phyloP scores from a whole-genome alignment of 2,888 invertebrate species.

The Monopis laevigella region DNA sequence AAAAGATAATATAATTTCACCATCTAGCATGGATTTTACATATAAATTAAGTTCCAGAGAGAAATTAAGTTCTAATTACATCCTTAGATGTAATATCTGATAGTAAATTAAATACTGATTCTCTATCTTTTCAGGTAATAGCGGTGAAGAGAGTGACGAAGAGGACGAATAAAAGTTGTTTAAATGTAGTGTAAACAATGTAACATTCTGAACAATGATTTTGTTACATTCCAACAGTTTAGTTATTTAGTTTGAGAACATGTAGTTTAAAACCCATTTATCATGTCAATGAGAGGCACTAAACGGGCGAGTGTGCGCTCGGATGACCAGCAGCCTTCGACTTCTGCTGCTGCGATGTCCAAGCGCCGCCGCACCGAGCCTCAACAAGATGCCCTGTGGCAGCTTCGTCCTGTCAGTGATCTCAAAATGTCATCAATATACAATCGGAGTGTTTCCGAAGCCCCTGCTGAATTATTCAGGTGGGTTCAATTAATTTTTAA shows the following conservation, averaged over 20 bases:
- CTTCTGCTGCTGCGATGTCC: slow-evolving; percentile 27
- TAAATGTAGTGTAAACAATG: slow-evolving; percentile 55
- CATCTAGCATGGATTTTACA: no score
- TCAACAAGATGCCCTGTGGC: slow-evolving; percentile 72
- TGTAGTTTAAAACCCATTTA: slow-evolving; percentile 52
- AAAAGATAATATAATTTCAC: no score
- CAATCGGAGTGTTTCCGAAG: slow-evolving; percentile 82
- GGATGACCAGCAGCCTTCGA: slow-evolving; percentile 28
- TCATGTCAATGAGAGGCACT: slow-evolving; percentile 62
- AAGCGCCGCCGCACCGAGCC: slow-evolving; percentile 56
- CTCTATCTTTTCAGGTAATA: no score
- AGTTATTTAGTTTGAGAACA: slow-evolving; percentile 47
- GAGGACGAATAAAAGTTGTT: no score
- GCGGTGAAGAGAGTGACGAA: no score
- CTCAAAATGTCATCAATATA: slow-evolving; percentile 91
- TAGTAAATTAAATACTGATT: no score
- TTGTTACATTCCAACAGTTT: slow-evolving; percentile 61
- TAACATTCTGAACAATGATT: slow-evolving; percentile 60
- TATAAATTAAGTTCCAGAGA: no score
- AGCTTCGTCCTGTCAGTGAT: slow-evolving; percentile 84
- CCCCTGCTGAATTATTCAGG: slow-evolving; percentile 85
- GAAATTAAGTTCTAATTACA: no score
- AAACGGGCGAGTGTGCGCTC: slow-evolving; percentile 54
- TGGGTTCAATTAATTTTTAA: no score
- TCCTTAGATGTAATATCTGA: no score